A percentile compares a stretch with the other conserved stretches of the same genome.
phyloP scores from a whole-genome alignment of 53 echinoderm and acorn worm genomes.

The Paelopatides confundens region DNA sequence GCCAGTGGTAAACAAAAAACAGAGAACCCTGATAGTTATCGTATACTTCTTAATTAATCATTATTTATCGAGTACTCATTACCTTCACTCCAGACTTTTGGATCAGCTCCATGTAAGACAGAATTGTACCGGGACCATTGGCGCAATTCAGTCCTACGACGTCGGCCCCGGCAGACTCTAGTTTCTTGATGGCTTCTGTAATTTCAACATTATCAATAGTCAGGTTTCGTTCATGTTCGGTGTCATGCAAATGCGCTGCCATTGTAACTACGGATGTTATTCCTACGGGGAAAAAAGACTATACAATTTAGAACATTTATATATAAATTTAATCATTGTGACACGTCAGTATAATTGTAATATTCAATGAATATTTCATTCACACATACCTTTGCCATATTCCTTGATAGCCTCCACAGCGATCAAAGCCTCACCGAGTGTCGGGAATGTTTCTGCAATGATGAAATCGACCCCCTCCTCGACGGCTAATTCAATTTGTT shows the following conservation, averaged over 20 bases:
- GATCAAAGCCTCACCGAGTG: conserved; percentile 76
- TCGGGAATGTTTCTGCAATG: conserved; percentile 76
- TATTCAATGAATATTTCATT: too few species aligned
- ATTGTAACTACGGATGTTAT: conserved; percentile 73
- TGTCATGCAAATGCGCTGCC: conserved; percentile 26
- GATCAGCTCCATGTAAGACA: conserved; percentile 67
- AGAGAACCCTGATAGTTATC: too few species aligned
- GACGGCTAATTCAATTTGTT: conserved; percentile 87
- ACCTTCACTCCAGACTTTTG: conserved; percentile 62
- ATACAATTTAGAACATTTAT: background rate
- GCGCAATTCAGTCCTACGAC: conserved; percentile 92
- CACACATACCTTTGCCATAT: conserved; percentile 93
- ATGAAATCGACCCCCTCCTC: conserved; percentile 90
- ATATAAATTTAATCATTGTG: too few species aligned
- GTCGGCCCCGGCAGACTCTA: conserved; percentile 88
- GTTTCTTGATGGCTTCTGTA: conserved; percentile 67
- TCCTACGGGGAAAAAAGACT: conserved; percentile 37
- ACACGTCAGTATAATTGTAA: too few species aligned
- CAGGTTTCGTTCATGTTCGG: conserved; percentile 47
- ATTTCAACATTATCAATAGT: conserved; percentile 76
- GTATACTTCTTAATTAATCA: too few species aligned
- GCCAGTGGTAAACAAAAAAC: too few species aligned
- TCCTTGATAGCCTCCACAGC: conserved; percentile 81
- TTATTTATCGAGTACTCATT: too few species aligned
- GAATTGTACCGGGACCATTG: conserved; percentile 77